A percentile compares a stretch with the other conserved stretches of the same genome.
Conservation (phyloP, 2,888 invertebrate genomes). For the Plagodis pulveraria region DNA sequence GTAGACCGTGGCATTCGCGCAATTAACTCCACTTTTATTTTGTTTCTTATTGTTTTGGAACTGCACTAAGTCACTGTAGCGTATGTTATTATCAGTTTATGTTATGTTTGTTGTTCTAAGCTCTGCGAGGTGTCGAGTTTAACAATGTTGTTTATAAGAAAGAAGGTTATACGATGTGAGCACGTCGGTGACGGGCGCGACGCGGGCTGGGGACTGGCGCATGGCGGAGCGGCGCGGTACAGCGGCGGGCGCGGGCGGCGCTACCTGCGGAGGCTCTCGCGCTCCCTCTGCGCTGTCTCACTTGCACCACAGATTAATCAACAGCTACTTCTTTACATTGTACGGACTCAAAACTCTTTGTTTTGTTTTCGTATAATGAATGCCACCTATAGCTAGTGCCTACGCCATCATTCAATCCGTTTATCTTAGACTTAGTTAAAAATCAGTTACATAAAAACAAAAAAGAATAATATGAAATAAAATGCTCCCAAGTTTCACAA, state of each 20-base stretch:
- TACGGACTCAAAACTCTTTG: background rate
- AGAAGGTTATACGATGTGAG: conserved; percentile 53
- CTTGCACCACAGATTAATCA: conserved; percentile 41
- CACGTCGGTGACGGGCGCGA: conserved; percentile 69
- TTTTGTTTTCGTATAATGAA: too few species aligned
- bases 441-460: too few species aligned
- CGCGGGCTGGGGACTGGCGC: conserved; percentile 65
- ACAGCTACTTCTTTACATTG: conserved; percentile 11
- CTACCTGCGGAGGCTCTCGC: conserved; percentile 68
- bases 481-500: too few species aligned
- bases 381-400: background rate
- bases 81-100: conserved; percentile 21
- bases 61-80: conserved; percentile 45
- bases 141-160: conserved; percentile 53
- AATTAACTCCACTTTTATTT: conserved; percentile 53
- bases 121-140: conserved; percentile 40
- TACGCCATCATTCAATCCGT: conserved; percentile 5
- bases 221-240: conserved; percentile 46
- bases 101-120: conserved; percentile 17
- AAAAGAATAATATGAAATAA: too few species aligned
- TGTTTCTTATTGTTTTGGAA: conserved; percentile 24
- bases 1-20: conserved; percentile 81
- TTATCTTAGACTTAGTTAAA: too few species aligned
- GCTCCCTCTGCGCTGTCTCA: conserved; percentile 65
- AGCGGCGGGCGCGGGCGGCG: conserved; percentile 70